Evolutionary conservation across 2,113 vertebrate species (phyloP).

Genomic region (Gasterosteus aculeatus): DNA sequence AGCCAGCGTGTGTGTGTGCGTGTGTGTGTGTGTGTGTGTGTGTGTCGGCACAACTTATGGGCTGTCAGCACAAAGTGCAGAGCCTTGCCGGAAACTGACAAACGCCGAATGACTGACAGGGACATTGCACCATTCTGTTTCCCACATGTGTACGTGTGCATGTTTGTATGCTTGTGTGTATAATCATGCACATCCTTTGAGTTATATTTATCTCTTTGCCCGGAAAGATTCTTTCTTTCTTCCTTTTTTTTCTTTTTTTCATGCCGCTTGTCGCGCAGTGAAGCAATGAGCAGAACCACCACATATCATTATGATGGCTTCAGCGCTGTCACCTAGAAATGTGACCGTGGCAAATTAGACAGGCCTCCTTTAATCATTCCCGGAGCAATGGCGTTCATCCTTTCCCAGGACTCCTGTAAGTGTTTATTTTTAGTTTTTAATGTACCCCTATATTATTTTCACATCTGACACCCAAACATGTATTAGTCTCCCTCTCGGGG

Average conservation of each 20-base stretch:
- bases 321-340: conserved; percentile 79
- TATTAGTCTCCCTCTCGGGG: conserved; percentile 17
- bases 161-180: conserved; percentile 44
- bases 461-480: background rate
- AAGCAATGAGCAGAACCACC: conserved; percentile 64
- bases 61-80: conserved; percentile 80
- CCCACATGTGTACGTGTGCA: conserved; percentile 24
- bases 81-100: conserved; percentile 78
- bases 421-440: conserved; percentile 43
- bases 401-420: background rate
- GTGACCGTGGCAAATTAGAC: conserved; percentile 58
- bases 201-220: conserved; percentile 54
- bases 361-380: conserved; percentile 32
- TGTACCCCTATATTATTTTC: conserved; percentile 31
- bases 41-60: conserved; percentile 74
- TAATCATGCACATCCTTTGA: conserved; percentile 43
- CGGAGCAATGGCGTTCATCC: conserved; percentile 34
- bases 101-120: conserved; percentile 76
- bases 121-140: conserved; percentile 69
- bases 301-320: conserved; percentile 92
- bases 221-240: conserved; percentile 19
- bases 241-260: conserved; percentile 30
- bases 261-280: conserved; percentile 26
- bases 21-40: conserved; percentile 44
- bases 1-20: conserved; percentile 60